phyloP scores from a whole-genome alignment of 2,888 invertebrate species.

The Sicus ferrugineus region DNA sequence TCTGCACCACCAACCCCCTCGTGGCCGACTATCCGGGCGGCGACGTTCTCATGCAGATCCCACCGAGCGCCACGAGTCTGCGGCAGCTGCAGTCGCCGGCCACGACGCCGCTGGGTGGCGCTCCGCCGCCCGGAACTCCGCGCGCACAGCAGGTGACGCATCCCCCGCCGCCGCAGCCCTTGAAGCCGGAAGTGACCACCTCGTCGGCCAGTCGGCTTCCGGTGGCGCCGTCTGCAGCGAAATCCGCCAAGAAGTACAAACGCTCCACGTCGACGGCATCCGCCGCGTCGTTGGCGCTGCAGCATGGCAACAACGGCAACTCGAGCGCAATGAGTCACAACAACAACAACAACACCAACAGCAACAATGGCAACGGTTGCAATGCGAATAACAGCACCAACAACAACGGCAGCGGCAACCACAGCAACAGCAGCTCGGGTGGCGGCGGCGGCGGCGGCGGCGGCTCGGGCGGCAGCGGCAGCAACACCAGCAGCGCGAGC shows the following conservation, averaged over 20 bases:
- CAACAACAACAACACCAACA: slow-evolving; percentile 49
- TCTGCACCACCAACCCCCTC: slow-evolving; percentile 66
- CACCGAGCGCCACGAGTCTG: slow-evolving; percentile 57
- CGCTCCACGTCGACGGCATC: slow-evolving; percentile 66
- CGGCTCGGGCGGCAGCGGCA: slow-evolving; percentile 49
- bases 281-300: slow-evolving; percentile 50
- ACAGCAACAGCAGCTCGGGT: slow-evolving; percentile 42
- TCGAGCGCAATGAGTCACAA: slow-evolving; percentile 59
- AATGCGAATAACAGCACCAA: slow-evolving; percentile 36
- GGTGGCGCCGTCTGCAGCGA: slow-evolving; percentile 64
- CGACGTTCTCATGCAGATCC: slow-evolving; percentile 62
- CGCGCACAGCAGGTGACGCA: slow-evolving; percentile 35
- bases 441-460: slow-evolving; percentile 50
- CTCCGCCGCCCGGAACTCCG: slow-evolving; percentile 34
- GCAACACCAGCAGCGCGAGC: slow-evolving; percentile 56
- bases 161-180: slow-evolving; percentile 64
- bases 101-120: slow-evolving; percentile 43
- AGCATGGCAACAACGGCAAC: slow-evolving; percentile 66
- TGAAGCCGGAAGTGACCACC: slow-evolving; percentile 70
- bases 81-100: slow-evolving; percentile 57
- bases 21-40: slow-evolving; percentile 58
- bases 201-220: slow-evolving; percentile 58
- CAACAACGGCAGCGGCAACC: slow-evolving; percentile 46
- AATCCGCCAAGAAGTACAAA: slow-evolving; percentile 77
- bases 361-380: slow-evolving; percentile 38